phyloP scores from a whole-genome alignment of 2,113 vertebrate genomes.

The Xiphophorus maculatus region DNA sequence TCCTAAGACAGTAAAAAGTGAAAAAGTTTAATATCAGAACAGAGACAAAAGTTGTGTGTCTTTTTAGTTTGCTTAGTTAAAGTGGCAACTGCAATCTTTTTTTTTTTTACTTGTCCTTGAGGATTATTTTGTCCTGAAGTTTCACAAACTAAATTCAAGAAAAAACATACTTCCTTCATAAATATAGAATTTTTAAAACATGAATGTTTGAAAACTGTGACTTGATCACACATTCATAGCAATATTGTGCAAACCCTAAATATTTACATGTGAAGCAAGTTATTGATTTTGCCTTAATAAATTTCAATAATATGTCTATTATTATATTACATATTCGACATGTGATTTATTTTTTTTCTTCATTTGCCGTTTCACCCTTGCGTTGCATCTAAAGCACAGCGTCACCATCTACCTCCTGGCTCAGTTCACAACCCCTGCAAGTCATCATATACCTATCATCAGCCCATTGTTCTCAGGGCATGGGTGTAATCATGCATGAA shows the following conservation, averaged over 20 bases:
- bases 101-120: too few relatives aligned
- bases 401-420: background rate
- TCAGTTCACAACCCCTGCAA: background rate
- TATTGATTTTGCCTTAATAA: background rate
- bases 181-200: too few relatives aligned
- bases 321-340: background rate
- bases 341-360: background rate
- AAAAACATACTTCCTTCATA: too few relatives aligned
- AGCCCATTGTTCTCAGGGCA: slow-evolving; percentile 39
- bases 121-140: too few relatives aligned
- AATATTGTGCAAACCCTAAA: too few relatives aligned
- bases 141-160: too few relatives aligned
- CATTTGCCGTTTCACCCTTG: background rate
- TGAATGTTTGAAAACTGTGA: too few relatives aligned
- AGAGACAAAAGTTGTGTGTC: too few relatives aligned
- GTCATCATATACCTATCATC: slow-evolving; percentile 23
- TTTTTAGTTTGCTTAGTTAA: too few relatives aligned
- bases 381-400: background rate
- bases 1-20: too few relatives aligned
- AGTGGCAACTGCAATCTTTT: too few relatives aligned
- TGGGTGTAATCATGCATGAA: slow-evolving; percentile 57
- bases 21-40: too few relatives aligned
- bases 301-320: background rate
- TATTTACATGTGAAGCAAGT: background rate
- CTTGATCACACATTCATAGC: background rate